Evolutionary conservation across 2,113 vertebrate species (phyloP).

Genomic region (Pseudorhombus dupliciocellatus): DNA sequence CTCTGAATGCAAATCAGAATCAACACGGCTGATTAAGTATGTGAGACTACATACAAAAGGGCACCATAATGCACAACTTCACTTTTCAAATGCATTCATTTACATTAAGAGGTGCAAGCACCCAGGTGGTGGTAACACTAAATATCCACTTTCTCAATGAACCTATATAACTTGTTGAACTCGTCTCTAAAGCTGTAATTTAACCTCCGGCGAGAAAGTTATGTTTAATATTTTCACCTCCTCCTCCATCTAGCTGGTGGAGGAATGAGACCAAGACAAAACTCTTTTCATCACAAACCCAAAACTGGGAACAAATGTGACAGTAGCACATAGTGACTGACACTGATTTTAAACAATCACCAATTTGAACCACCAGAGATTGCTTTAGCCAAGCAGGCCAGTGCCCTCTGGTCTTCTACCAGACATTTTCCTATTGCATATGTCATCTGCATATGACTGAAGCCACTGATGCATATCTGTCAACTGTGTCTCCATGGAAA

Average conservation of each 20-base stretch:
- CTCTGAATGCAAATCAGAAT: not conserved
- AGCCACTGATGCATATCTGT: slow-evolving; percentile 69
- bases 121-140: not conserved
- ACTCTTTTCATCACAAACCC: too few species aligned
- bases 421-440: slow-evolving; percentile 25
- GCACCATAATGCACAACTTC: not conserved
- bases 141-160: not conserved
- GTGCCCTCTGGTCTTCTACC: slow-evolving; percentile 41
- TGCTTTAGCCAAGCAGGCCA: slow-evolving; percentile 12
- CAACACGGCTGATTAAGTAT: slow-evolving; percentile 10
- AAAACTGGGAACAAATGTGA: too few species aligned
- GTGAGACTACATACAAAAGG: not conserved
- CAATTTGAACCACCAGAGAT: too few species aligned
- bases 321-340: not conserved
- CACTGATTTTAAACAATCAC: too few species aligned
- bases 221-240: not conserved
- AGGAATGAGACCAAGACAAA: too few species aligned
- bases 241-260: too few species aligned
- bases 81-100: not conserved
- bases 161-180: not conserved
- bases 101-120: not conserved
- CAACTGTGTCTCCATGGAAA: slow-evolving; percentile 56
- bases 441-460: slow-evolving; percentile 66
- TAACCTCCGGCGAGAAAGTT: too few species aligned
- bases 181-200: not conserved